These are phyloP conservation scores for Rhyacophila evoluta DNA, from an alignment of 2,888 invertebrate species.

Conservation along the genomic window DNA sequence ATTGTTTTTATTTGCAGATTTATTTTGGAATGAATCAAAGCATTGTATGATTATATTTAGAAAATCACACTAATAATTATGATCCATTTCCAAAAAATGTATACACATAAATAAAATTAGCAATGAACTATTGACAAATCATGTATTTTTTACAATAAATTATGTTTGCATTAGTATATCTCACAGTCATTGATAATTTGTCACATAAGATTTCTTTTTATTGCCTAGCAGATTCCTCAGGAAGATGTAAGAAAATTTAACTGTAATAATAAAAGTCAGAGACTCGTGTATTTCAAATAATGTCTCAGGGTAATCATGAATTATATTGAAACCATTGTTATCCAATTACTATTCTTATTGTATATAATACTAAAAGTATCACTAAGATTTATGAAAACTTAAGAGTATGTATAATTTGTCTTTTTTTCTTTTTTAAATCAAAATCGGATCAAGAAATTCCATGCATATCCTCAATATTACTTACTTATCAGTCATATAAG, in stretches of 20 bases:
- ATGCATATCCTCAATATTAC: conserved; percentile 12
- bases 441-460: conserved; percentile 9
- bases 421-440: background rate
- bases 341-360: conserved; percentile 7
- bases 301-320: conserved; percentile 20
- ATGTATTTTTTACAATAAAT: background rate
- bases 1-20: too few species aligned
- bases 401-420: background rate
- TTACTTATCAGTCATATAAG: background rate
- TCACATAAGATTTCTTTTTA: background rate
- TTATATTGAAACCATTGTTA: conserved; percentile 22
- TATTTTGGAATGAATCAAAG: too few species aligned
- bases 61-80: too few species aligned
- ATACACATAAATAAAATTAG: background rate
- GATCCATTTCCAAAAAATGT: background rate
- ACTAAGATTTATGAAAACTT: background rate
- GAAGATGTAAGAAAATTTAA: background rate
- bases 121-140: background rate
- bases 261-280: background rate
- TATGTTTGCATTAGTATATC: background rate
- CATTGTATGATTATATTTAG: too few species aligned
- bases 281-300: conserved; percentile 15
- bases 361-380: conserved; percentile 20
- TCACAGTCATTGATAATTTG: background rate
- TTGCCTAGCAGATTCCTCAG: conserved; percentile 5